Evolutionary conservation across 2,888 invertebrate species (phyloP).

Genomic region (Eupithecia abbreviata): DNA sequence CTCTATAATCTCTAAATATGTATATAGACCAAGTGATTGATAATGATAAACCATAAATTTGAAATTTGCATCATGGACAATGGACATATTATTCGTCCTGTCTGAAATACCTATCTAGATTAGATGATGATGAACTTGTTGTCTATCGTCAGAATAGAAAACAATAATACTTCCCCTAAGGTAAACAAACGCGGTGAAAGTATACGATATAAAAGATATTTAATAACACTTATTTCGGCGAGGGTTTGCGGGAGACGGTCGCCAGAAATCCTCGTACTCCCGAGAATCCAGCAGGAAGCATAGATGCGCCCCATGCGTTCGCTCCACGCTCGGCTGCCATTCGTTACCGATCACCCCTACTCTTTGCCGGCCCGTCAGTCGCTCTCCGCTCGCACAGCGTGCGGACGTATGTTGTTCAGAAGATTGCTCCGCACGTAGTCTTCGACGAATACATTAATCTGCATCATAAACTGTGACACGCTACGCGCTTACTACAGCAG

Average conservation of each 20-base stretch:
- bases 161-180: background rate
- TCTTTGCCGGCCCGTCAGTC: slow-evolving; percentile 68
- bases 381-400: slow-evolving; percentile 63
- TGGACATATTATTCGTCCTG: background rate
- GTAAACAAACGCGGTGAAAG: slow-evolving; percentile 33
- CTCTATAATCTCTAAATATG: too few relatives aligned
- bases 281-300: slow-evolving; percentile 29
- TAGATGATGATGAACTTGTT: background rate
- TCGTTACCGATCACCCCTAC: slow-evolving; percentile 62
- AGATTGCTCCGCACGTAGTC: slow-evolving; percentile 62
- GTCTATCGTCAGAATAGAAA: background rate
- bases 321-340: slow-evolving; percentile 59
- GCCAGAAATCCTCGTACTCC: slow-evolving; percentile 46
- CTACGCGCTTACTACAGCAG: slow-evolving; percentile 60
- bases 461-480: slow-evolving; percentile 63
- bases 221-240: slow-evolving; percentile 61
- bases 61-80: background rate
- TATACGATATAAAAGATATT: slow-evolving; percentile 45
- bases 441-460: slow-evolving; percentile 66
- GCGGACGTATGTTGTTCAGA: slow-evolving; percentile 50
- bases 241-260: slow-evolving; percentile 56
- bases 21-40: background rate
- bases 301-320: slow-evolving; percentile 69
- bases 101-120: background rate
- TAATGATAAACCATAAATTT: background rate